Conservation (phyloP, 2,113 vertebrate species). For the Nicator chloris region DNA sequence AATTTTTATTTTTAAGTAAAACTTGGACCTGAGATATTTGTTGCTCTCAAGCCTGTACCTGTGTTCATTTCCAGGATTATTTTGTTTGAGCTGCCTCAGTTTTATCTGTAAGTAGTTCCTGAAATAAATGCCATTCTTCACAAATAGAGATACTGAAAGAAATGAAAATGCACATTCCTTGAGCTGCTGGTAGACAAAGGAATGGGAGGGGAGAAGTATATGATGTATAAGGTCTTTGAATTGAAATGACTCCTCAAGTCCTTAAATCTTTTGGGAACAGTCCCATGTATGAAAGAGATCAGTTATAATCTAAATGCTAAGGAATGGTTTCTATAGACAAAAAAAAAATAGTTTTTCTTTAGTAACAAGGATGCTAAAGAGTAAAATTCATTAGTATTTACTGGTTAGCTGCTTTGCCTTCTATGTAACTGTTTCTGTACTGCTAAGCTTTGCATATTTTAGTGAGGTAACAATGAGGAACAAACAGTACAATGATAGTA, state of each 20-base stretch:
- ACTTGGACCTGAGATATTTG: background rate
- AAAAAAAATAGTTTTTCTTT: background rate
- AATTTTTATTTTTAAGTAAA: background rate
- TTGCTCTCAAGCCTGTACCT: background rate
- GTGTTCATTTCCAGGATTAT: background rate
- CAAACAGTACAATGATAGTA: background rate
- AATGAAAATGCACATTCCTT: background rate
- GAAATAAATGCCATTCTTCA: background rate
- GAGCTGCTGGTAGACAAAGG: background rate
- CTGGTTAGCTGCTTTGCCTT: background rate
- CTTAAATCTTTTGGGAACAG: background rate
- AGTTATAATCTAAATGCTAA: background rate
- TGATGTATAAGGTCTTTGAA: background rate
- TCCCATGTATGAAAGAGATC: background rate
- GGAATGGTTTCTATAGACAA: background rate
- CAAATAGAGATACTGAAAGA: background rate
- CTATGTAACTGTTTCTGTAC: background rate
- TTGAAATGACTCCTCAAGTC: background rate
- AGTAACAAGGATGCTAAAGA: background rate
- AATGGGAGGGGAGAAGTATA: background rate
- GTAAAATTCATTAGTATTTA: background rate
- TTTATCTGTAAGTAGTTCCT: background rate
- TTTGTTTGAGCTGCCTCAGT: background rate
- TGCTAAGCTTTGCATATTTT: background rate
- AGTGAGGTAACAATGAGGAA: background rate